These are phyloP conservation scores for Zaprionus bogoriensis DNA, from an alignment of 2,888 invertebrate genomes.

Conservation along the genomic window DNA sequence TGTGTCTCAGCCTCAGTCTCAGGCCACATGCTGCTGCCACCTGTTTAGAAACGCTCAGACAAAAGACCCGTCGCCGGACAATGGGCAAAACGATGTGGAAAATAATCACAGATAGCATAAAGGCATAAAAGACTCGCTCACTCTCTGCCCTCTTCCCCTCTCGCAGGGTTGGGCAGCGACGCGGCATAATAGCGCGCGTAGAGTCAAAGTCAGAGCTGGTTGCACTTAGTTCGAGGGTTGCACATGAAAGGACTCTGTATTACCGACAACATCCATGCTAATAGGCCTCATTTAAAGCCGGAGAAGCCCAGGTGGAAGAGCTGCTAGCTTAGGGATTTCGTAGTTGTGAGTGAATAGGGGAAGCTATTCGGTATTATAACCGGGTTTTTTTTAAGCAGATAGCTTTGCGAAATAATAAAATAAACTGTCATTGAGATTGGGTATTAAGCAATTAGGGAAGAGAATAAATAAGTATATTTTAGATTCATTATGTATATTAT, in stretches of 20 bases:
- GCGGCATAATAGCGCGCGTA: conserved; percentile 1
- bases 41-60: conserved; percentile 71
- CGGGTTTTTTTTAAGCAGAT: background rate
- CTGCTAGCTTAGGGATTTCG: background rate
- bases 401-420: no score
- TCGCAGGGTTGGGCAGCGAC: conserved; percentile 39
- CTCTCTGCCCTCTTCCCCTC: background rate
- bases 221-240: conserved; percentile 33
- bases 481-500: background rate
- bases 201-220: conserved; percentile 14
- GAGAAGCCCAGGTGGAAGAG: background rate
- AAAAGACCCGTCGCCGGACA: conserved; percentile 52
- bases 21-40: conserved; percentile 74
- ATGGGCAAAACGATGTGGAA: conserved; percentile 72
- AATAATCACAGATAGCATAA: conserved; percentile 77
- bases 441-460: background rate
- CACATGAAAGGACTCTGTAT: conserved; percentile 52
- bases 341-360: no score
- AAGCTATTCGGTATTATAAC: background rate
- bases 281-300: conserved; percentile 70
- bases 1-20: conserved; percentile 23
- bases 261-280: conserved; percentile 52
- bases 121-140: conserved; percentile 52
- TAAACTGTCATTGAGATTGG: background rate
- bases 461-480: background rate